Evolutionary conservation across 2,888 invertebrate species (phyloP).

Genomic region (Beris morrisii): DNA sequence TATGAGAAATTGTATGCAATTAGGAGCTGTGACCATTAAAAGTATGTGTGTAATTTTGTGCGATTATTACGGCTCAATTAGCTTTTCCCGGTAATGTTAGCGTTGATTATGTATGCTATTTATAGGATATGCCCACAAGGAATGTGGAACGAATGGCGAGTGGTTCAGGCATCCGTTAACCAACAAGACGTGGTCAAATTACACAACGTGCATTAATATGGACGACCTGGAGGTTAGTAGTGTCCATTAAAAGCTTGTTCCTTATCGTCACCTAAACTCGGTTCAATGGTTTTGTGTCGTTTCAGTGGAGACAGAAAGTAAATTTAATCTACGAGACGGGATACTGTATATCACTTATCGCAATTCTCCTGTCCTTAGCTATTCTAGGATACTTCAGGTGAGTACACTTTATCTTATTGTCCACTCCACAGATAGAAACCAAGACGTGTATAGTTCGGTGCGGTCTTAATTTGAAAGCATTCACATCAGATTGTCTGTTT

Average conservation of each 20-base stretch:
- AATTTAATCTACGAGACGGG: slow-evolving; percentile 82
- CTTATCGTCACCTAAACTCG: not conserved
- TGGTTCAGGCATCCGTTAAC: slow-evolving; percentile 82
- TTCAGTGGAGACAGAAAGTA: slow-evolving; percentile 72
- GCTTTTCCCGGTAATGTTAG: too few species aligned
- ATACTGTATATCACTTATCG: slow-evolving; percentile 82
- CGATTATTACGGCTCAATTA: too few species aligned
- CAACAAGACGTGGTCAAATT: slow-evolving; percentile 84
- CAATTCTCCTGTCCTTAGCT: slow-evolving; percentile 76
- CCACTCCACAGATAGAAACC: too few species aligned
- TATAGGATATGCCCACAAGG: slow-evolving; percentile 77
- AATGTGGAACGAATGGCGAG: slow-evolving; percentile 75
- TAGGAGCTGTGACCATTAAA: too few species aligned
- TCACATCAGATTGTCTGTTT: too few species aligned
- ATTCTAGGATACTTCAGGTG: slow-evolving; percentile 88
- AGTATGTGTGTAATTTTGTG: too few species aligned
- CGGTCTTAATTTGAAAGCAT: too few species aligned
- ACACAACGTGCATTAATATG: slow-evolving; percentile 81
- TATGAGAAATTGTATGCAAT: too few species aligned
- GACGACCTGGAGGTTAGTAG: slow-evolving; percentile 67
- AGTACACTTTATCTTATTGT: slow-evolving; percentile 52
- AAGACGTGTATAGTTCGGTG: too few species aligned
- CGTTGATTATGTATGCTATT: not conserved
- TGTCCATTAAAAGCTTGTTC: slow-evolving; percentile 6
- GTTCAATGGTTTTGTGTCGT: slow-evolving; percentile 40